Percentiles rank a stretch among this genome's conserved stretches.
Evolutionary conservation across 2,888 invertebrate genomes (phyloP).

Genomic region (Reticulitermes lucifugus): DNA sequence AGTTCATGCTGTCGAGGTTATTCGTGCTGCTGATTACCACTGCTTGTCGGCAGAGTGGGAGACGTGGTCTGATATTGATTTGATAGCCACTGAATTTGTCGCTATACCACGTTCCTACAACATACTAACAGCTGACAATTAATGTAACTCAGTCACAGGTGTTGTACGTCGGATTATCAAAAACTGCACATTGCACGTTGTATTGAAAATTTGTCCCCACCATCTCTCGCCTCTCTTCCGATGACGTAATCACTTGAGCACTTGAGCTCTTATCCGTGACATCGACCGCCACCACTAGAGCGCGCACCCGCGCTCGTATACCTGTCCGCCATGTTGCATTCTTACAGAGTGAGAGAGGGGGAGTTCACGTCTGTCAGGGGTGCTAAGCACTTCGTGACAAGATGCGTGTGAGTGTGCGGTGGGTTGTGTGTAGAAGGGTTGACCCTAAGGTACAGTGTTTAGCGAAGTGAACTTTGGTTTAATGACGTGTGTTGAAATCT

Average conservation of each 20-base stretch:
- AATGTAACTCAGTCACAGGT: no score
- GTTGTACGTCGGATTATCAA: no score
- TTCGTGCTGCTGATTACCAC: no score
- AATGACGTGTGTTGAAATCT: neutral
- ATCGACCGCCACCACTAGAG: no score
- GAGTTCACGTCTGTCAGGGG: neutral
- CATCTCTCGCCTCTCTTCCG: neutral
- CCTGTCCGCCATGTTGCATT: slow-evolving; percentile 41
- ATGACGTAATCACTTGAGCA: slow-evolving; percentile 9
- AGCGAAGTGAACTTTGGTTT: neutral
- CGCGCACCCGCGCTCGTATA: neutral
- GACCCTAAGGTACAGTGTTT: neutral
- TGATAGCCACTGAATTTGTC: no score
- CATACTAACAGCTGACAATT: no score
- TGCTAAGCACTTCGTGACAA: slow-evolving; percentile 24
- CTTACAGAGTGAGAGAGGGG: neutral
- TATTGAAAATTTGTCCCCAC: neutral
- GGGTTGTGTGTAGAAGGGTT: neutral
- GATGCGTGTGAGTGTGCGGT: neutral
- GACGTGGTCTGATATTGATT: no score
- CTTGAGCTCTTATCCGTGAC: no score
- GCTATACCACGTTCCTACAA: no score
- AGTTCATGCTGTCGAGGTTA: neutral
- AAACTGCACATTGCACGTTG: slow-evolving; percentile 1
- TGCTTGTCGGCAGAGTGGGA: no score